Percentiles rank a stretch among this genome's conserved stretches.
Evolutionary conservation across 2,797 vertebrate genomes (phyloP).

Genomic region (Heterohyrax brucei): DNA sequence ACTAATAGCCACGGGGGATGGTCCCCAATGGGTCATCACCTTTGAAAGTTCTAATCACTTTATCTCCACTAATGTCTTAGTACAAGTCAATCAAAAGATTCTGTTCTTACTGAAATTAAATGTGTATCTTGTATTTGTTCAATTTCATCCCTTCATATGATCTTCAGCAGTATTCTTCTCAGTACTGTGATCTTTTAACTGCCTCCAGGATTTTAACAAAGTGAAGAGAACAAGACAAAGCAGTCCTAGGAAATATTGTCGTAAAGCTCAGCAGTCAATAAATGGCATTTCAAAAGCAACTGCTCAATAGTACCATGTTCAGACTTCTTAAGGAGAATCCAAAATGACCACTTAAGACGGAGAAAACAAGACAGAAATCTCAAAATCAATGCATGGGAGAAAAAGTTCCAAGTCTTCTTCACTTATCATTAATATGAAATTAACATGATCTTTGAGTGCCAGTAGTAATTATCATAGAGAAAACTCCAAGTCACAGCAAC

Average conservation of each 20-base stretch:
- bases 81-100: slow-evolving; percentile 26
- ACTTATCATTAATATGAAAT: slow-evolving; percentile 43
- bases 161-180: slow-evolving; percentile 61
- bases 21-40: neutral
- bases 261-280: neutral
- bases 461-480: neutral
- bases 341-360: neutral
- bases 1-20: neutral
- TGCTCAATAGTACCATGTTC: neutral
- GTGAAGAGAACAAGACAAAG: neutral
- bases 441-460: slow-evolving; percentile 4
- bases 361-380: neutral
- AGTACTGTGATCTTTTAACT: slow-evolving; percentile 1
- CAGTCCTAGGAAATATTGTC: neutral
- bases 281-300: neutral
- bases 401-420: neutral
- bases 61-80: neutral
- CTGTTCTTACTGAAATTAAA: slow-evolving; percentile 58
- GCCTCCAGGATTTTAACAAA: slow-evolving; percentile 3
- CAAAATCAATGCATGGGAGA: neutral
- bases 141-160: neutral
- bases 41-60: neutral
- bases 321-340: neutral
- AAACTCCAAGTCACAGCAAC: neutral
- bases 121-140: neutral